These are phyloP conservation scores for Idaea dimidiata DNA, from an alignment of 2,888 invertebrate genomes.

Conservation along the genomic window DNA sequence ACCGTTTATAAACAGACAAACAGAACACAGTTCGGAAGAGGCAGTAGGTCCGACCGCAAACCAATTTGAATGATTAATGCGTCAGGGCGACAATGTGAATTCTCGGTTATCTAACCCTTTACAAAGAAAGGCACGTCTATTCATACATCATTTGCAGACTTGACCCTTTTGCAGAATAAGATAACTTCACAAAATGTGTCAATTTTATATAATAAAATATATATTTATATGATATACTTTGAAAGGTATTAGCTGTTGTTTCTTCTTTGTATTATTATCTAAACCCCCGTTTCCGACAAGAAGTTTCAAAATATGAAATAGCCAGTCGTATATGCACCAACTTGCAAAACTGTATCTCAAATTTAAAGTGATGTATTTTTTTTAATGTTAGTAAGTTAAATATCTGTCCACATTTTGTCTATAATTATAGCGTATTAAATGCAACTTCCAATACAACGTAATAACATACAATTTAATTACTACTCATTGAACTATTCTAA, in stretches of 20 bases:
- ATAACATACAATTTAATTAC: no score
- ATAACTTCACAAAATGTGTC: slow-evolving; percentile 31
- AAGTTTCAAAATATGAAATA: no score
- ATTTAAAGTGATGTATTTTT: no score
- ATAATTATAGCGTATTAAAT: no score
- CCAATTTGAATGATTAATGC: slow-evolving; percentile 66
- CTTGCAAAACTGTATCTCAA: no score
- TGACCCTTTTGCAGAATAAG: slow-evolving; percentile 60
- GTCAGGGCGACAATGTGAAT: slow-evolving; percentile 61
- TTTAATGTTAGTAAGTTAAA: no score
- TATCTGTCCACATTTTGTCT: no score
- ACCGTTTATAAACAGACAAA: slow-evolving; percentile 22
- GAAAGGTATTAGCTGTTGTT: not conserved
- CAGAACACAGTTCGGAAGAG: slow-evolving; percentile 30
- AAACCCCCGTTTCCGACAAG: no score
- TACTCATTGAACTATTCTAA: no score
- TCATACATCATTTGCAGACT: slow-evolving; percentile 73
- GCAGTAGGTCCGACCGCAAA: slow-evolving; percentile 42
- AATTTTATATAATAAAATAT: slow-evolving; percentile 17
- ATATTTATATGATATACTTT: no score
- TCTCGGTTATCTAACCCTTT: slow-evolving; percentile 53
- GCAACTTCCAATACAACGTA: no score
- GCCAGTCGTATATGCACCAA: no score
- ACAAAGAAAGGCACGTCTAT: slow-evolving; percentile 67
- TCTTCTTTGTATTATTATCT: not conserved